These are phyloP conservation scores for Harmothoe impar DNA, from an alignment of 2,888 invertebrate genomes.

Conservation along the genomic window DNA sequence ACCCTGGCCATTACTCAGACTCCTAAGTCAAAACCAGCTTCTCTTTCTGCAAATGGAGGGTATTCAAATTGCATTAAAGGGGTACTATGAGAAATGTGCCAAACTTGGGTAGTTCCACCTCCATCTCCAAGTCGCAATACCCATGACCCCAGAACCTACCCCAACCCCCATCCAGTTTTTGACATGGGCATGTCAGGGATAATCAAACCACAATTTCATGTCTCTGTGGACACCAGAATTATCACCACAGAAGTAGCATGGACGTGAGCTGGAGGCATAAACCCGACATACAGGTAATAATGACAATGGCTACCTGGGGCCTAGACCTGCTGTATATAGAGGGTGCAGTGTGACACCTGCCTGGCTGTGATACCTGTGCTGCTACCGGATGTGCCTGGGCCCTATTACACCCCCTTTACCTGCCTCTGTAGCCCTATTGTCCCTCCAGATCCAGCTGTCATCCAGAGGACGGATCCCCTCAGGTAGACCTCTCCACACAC, in stretches of 20 bases:
- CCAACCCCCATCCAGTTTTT: too few relatives aligned
- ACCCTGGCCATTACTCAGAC: neutral
- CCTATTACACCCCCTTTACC: neutral
- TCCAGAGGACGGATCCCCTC: neutral
- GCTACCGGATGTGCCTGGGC: neutral
- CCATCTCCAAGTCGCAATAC: too few relatives aligned
- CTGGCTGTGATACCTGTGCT: neutral
- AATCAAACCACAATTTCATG: too few relatives aligned
- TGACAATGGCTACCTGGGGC: neutral
- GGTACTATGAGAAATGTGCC: too few relatives aligned
- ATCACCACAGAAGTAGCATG: neutral
- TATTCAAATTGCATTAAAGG: neutral
- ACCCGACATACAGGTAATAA: neutral
- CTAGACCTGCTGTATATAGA: neutral
- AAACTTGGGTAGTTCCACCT: too few relatives aligned
- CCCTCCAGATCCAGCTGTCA: slow-evolving; percentile 12
- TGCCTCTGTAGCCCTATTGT: slow-evolving; percentile 2
- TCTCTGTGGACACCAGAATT: neutral
- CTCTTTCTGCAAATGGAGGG: neutral
- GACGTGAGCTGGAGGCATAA: neutral
- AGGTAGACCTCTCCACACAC: neutral
- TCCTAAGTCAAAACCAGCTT: neutral
- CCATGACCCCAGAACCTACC: too few relatives aligned
- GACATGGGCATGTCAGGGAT: too few relatives aligned
- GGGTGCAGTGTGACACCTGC: neutral